Base-by-base conservation (phyloP, 2,888 invertebrate genomes). In the Pelosia muscerda region DNA sequence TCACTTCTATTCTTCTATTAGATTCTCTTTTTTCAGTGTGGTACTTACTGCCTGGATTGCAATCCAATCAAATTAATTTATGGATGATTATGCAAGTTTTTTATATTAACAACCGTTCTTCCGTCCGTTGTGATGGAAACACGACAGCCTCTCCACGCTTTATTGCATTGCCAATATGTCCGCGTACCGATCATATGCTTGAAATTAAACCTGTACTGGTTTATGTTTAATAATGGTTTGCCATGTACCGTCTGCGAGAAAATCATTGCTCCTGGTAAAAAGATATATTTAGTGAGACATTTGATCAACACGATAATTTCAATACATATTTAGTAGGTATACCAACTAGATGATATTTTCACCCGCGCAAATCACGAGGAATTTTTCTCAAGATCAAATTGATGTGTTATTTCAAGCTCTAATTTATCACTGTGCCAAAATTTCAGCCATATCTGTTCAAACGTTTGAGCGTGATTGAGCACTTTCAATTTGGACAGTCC, bases 221-320 rank as follows among this genome's bases (percentile, higher is more conserved):
- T 84, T 19, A 85, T 74, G 38, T 79, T 68, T 13, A 86, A 73
- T 9, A 77, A 77, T 13, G 84, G 86, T 31, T 77, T 79, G 0
- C 86, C 86, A 31, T 66, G 68, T 31, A 66, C 68, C 26, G 75
- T 75, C 53, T 63, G 54, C 0, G 73, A 68, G 61, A 75, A 69
- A 8, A 69, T 26, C 19, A 62, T 22, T 9, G 67, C 34, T 9
- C 42, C 61, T 42, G 60, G 55, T 61, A 54, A 63, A 63, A 63
- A 54, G 13, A 49, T n/a, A 65, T 53, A 19, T 13, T n/a, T 53
- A 1, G 60, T 49, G 5, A 65, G 55, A 22, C 4, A 22, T 34
- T 28, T 60, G n/a, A 31, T 23, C n/a, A 53, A 23, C 0, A 2
- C n/a, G n/a, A 9, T 9, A 42, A 42, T 34, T 49, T 49, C 49